Percentiles rank a stretch among this genome's conserved stretches.
Conservation (phyloP, 2,888 invertebrate genomes). For the Caenorhabditis sp. region DNA sequence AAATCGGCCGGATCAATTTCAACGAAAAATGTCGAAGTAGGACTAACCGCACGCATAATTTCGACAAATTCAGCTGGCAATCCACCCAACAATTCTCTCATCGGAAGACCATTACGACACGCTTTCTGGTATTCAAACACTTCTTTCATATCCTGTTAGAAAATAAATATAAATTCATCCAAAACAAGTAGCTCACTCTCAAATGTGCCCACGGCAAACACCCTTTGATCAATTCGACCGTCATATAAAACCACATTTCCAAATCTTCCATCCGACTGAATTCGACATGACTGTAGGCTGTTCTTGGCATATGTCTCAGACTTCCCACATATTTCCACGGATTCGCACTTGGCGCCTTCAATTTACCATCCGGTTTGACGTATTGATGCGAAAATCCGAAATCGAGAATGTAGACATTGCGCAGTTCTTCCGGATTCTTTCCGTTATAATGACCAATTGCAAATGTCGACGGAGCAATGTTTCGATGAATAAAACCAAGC, state of each 20-base stretch:
- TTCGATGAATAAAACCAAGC: constrained; percentile 45
- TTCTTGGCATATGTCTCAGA: constrained; percentile 44
- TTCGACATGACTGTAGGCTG: constrained; percentile 33
- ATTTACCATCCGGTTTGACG: constrained; percentile 34
- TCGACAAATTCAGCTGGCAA: constrained; percentile 46
- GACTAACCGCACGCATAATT: constrained; percentile 40
- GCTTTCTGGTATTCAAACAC: constrained; percentile 47
- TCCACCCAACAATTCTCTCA: constrained; percentile 48
- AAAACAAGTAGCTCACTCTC: constrained; percentile 10
- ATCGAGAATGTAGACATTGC: constrained; percentile 45
- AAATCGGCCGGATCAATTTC: no score
- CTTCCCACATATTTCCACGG: constrained; percentile 51
- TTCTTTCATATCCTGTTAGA: constrained; percentile 43
- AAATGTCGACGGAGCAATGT: constrained; percentile 48
- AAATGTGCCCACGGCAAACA: constrained; percentile 51
- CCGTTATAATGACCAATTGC: constrained; percentile 44
- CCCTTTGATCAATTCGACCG: constrained; percentile 49
- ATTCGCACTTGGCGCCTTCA: constrained; percentile 43
- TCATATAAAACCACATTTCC: constrained; percentile 56
- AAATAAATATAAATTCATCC: background rate
- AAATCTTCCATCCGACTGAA: constrained; percentile 50
- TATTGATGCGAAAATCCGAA: constrained; percentile 50
- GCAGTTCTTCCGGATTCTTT: constrained; percentile 23
- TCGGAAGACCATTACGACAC: constrained; percentile 40
- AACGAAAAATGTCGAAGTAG: background rate